These are phyloP conservation scores for Corythornis cristatus DNA, from an alignment of 2,113 vertebrate species.

Conservation along the genomic window DNA sequence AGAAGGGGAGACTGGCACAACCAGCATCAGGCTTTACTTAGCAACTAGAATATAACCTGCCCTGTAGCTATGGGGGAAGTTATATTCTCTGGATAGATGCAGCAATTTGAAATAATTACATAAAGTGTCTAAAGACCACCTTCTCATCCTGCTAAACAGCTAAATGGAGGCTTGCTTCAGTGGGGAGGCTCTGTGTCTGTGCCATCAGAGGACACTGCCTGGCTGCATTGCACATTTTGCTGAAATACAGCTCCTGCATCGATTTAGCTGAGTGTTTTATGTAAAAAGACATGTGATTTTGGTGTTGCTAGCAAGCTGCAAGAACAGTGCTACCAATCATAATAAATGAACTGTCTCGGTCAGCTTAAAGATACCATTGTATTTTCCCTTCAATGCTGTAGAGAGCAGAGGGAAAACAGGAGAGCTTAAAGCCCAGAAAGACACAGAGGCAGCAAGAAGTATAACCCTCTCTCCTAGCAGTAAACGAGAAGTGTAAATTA, in stretches of 20 bases:
- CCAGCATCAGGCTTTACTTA: neutral
- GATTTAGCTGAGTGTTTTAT: neutral
- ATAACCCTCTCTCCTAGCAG: neutral
- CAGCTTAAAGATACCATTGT: neutral
- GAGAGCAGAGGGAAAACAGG: neutral
- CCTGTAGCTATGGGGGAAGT: neutral
- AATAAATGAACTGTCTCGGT: neutral
- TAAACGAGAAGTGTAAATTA: conserved; percentile 45
- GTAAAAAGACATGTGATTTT: neutral
- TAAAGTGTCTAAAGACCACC: rapidly evolving
- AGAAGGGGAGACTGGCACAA: neutral
- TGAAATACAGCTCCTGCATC: neutral
- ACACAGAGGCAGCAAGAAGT: neutral
- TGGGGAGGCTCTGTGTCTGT: rapidly evolving
- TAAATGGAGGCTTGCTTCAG: neutral
- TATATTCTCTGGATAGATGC: neutral
- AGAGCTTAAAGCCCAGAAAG: neutral
- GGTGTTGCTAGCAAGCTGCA: neutral
- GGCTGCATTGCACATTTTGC: neutral
- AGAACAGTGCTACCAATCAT: neutral
- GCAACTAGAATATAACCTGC: neutral
- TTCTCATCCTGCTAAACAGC: neutral
- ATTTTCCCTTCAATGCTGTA: neutral
- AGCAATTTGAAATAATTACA: neutral
- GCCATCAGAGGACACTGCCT: neutral